phyloP scores from a whole-genome alignment of 35 echinoderm and acorn worm species.

The Eucidaris tribuloides region DNA sequence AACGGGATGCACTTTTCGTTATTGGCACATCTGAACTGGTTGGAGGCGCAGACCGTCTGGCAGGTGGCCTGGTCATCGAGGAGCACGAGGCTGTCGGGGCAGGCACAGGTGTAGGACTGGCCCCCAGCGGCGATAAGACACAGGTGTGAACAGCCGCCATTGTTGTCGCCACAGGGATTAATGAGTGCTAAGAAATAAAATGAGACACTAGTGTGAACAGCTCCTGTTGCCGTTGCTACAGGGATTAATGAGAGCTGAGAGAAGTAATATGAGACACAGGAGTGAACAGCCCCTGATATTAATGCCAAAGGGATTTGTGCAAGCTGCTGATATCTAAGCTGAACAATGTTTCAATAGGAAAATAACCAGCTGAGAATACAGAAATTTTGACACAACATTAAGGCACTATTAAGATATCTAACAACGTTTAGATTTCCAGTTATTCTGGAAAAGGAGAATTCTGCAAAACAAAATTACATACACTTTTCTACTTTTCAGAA shows the following conservation, averaged over 20 bases:
- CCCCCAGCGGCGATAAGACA: constrained; percentile 59
- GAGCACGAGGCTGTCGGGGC: constrained; percentile 51
- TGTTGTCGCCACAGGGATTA: constrained; percentile 88
- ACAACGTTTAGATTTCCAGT: too few species aligned
- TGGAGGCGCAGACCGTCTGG: constrained; percentile 10
- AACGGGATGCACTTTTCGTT: constrained; percentile 58
- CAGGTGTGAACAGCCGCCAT: constrained; percentile 89
- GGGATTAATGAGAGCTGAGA: constrained; percentile 65
- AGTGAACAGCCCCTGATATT: constrained; percentile 91
- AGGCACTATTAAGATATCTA: too few species aligned
- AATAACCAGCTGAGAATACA: too few species aligned
- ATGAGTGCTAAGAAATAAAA: constrained; percentile 52
- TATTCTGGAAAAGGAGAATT: too few species aligned
- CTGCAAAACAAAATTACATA: too few species aligned
- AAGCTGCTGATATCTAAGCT: too few species aligned
- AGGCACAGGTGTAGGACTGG: constrained; percentile 33
- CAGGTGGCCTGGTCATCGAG: constrained; percentile 7
- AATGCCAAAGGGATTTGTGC: constrained; percentile 79
- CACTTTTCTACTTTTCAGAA: too few species aligned
- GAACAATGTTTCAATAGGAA: too few species aligned
- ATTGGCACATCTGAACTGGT: constrained; percentile 36
- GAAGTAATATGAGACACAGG: constrained; percentile 80
- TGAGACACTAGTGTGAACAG: constrained; percentile 82
- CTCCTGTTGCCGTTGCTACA: constrained; percentile 86
- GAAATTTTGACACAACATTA: too few species aligned